Base-by-base conservation (phyloP, 2,113 vertebrate genomes). In the Acanthisitta chloris region DNA sequence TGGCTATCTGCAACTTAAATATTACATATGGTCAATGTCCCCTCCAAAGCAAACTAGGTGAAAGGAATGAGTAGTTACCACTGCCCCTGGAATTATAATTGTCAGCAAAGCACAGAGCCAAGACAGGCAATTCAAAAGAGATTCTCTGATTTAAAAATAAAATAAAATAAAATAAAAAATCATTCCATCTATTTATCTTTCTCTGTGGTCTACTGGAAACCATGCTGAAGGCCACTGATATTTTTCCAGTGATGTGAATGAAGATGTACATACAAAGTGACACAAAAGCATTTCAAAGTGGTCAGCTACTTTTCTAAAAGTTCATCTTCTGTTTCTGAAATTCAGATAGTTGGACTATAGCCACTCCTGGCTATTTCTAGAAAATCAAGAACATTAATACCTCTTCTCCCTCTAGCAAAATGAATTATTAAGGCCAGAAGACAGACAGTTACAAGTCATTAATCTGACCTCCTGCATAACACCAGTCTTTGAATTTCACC, bases 11-110 rank as follows among this genome's bases (percentile, higher is more conserved):
- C 64, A 92, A 61, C 59, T 95, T 90, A 77, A 90, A 64, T 86
- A 67, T 71, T 88, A 86, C 42, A 88, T 51, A 90, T 58, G 59
- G 58, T 34, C 64, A 48, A 15, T 48, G 65, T 93, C 19, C 33
- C 25, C 46, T 96, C 71, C 94, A 94, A 96, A 93, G 34, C 59
- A 96, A 93, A 93, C 82, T 88, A 71, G 64, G 79, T 52, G 36
- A 93, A 94, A 92, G 26, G 72, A 92, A 89, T 64, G 55, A 64
- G 54, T 55, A 70, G 58, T 46, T 90, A 93, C 76, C 55, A 58
- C 36, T 84, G 88, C 76, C 55, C 54, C 36, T 84, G 88, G 87
- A 96, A 93, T 86, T 94, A 80, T 71, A 86, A 88, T 34, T 78
- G 79, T 78, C 62, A 73, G 55, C 49, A 78, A 83, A 92, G 33